Percentiles rank a stretch among this genome's conserved stretches.
Conservation (phyloP, 2,888 invertebrate species). For the Tiphia femorata region DNA sequence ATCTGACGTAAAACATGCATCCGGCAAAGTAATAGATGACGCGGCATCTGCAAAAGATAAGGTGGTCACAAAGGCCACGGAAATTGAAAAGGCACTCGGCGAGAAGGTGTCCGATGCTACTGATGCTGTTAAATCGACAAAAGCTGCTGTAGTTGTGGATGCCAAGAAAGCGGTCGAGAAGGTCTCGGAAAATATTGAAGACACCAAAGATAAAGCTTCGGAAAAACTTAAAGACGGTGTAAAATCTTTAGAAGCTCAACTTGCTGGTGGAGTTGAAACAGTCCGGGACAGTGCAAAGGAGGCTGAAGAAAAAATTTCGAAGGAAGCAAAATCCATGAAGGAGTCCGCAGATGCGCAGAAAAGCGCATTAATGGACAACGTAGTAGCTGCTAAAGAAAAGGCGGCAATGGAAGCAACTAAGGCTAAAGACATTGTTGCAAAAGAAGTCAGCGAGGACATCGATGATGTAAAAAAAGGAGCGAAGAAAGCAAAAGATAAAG, state of each 20-base stretch:
- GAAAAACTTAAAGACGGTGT: slow-evolving; percentile 24
- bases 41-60: slow-evolving; percentile 24
- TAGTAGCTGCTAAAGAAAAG: slow-evolving; percentile 31
- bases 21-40: slow-evolving; percentile 10
- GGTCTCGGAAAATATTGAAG: slow-evolving; percentile 21
- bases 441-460: slow-evolving; percentile 25
- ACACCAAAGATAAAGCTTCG: slow-evolving; percentile 2
- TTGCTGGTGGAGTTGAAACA: slow-evolving; percentile 21
- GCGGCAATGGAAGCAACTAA: slow-evolving; percentile 64
- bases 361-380: slow-evolving; percentile 16
- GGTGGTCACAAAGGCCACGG: slow-evolving; percentile 4
- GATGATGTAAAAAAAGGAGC: slow-evolving; percentile 33
- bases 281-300: slow-evolving; percentile 22
- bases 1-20: slow-evolving; percentile 13
- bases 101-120: slow-evolving; percentile 2
- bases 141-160: slow-evolving; percentile 57
- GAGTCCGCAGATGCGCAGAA: slow-evolving; percentile 40
- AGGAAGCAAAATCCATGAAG: not conserved
- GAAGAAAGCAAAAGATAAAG: slow-evolving; percentile 36
- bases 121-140: slow-evolving; percentile 68
- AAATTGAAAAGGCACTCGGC: slow-evolving; percentile 27
- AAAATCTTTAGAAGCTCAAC: slow-evolving; percentile 26
- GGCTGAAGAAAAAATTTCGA: slow-evolving; percentile 17
- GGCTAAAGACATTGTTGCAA: slow-evolving; percentile 30
- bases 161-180: slow-evolving; percentile 25